Base-by-base conservation (phyloP, 1,140 invertebrate genomes). In the Apis florea region DNA sequence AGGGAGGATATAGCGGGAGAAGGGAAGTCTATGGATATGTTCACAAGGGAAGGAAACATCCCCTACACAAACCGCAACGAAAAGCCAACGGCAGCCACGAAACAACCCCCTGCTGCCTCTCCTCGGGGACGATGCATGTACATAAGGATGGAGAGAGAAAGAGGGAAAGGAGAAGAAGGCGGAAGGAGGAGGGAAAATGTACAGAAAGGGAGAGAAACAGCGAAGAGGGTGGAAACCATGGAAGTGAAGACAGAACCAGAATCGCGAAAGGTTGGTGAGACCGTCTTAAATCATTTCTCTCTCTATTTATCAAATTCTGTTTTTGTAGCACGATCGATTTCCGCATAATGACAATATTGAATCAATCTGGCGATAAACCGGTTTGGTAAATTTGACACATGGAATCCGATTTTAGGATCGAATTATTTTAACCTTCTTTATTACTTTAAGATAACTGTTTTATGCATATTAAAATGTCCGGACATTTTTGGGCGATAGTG, bases 1-100 rank as follows among this genome's bases (percentile, higher is more conserved):
- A 72, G 68, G 70, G 73, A 47, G 71, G 61, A 58, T 63, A 58
- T 31, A 61, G 79, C 61, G 31, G 67, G 63, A 49, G 82, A 67
- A 68, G 71, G 79, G 71, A 53, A 81, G 80, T 85, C 82, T 77
- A 84, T 84, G 86, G 83, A 89, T 89, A 87, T 87, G 87, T 83
- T 82, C 84, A 87, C 88, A 89, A 91, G 91, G 91, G 91, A 92
- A 85, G 89, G 88, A 89, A 91, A 90, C 90, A 91, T 91, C 88
- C 91, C 91, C 90, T 87, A 84, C 82, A 66, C 79, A 89, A 92
- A 91, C 91, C 91, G 81, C 91, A 91, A 87, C 90, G 88, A 88
- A 90, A 88, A 91, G 87, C 90, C 87, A 91, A 88, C 88, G 87
- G 85, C 86, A 87, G 73, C 85, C 89, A 70, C 85, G 83, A 88